These are phyloP conservation scores for Mactra quadrangularis DNA, from an alignment of 1,140 invertebrate species.

Conservation along the genomic window DNA sequence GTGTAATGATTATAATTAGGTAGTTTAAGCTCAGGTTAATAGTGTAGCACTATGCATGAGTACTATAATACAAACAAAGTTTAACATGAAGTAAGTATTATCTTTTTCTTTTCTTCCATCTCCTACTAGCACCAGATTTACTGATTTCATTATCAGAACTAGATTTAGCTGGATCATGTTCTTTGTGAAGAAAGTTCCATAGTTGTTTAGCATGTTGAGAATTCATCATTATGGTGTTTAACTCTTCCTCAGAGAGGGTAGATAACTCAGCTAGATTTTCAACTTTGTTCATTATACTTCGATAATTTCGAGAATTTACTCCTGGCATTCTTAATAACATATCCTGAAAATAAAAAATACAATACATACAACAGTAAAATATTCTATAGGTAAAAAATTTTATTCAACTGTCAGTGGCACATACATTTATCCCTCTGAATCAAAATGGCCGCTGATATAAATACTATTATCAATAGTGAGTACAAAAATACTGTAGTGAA, in stretches of 20 bases:
- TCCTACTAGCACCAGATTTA: slow-evolving; percentile 46
- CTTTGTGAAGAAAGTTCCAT: slow-evolving; percentile 83
- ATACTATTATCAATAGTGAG: no score
- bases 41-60: no score
- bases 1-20: no score
- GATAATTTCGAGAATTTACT: slow-evolving; percentile 94
- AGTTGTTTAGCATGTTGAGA: slow-evolving; percentile 82
- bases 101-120: slow-evolving; percentile 52
- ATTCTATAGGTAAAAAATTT: no score
- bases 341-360: slow-evolving; percentile 85
- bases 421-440: no score
- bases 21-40: no score
- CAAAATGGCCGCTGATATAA: no score
- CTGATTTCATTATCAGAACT: no score
- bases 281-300: slow-evolving; percentile 90
- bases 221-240: slow-evolving; percentile 88
- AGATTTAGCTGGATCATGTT: slow-evolving; percentile 66
- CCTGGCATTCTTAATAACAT: slow-evolving; percentile 96
- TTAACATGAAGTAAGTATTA: no score
- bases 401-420: no score
- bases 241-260: slow-evolving; percentile 85
- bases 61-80: no score
- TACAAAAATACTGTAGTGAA: no score
- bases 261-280: slow-evolving; percentile 87
- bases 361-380: not conserved